Evolutionary conservation across 2,113 vertebrate species (phyloP).

Genomic region (Willisornis vidua): DNA sequence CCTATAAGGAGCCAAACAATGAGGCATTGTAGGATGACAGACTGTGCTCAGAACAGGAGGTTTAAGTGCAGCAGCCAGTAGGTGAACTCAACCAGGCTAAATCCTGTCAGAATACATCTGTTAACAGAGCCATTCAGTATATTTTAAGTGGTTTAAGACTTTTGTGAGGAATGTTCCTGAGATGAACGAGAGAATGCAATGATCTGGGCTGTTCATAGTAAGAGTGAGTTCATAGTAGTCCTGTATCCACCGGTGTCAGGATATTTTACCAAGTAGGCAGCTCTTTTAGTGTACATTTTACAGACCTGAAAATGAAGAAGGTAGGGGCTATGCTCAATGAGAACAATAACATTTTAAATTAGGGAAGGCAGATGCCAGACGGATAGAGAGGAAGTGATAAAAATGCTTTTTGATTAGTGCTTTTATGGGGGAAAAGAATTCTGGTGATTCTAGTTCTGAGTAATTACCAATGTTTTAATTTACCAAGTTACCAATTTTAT

Average conservation of each 20-base stretch:
- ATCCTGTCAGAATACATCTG: not conserved
- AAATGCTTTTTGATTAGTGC: not conserved
- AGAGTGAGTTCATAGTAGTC: not conserved
- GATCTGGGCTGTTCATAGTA: not conserved
- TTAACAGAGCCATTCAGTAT: not conserved
- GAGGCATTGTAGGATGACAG: conserved; percentile 40
- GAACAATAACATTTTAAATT: not conserved
- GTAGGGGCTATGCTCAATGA: not conserved
- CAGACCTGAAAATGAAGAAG: not conserved
- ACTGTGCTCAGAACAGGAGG: not conserved
- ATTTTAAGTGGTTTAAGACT: not conserved
- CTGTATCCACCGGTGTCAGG: not conserved
- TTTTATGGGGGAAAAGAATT: not conserved
- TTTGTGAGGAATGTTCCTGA: not conserved
- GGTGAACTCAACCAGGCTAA: not conserved
- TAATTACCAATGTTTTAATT: not conserved
- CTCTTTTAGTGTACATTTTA: not conserved
- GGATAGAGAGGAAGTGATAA: not conserved
- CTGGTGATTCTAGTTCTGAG: not conserved
- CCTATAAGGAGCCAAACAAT: conserved; percentile 52
- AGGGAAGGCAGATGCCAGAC: not conserved
- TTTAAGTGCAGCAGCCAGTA: conserved; percentile 1
- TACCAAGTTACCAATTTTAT: not conserved
- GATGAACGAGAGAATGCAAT: not conserved
- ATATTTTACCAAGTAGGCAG: not conserved